A percentile compares a stretch with the other conserved stretches of the same genome.
Conservation (phyloP, 2,888 invertebrate species). For the Eulithis testata region DNA sequence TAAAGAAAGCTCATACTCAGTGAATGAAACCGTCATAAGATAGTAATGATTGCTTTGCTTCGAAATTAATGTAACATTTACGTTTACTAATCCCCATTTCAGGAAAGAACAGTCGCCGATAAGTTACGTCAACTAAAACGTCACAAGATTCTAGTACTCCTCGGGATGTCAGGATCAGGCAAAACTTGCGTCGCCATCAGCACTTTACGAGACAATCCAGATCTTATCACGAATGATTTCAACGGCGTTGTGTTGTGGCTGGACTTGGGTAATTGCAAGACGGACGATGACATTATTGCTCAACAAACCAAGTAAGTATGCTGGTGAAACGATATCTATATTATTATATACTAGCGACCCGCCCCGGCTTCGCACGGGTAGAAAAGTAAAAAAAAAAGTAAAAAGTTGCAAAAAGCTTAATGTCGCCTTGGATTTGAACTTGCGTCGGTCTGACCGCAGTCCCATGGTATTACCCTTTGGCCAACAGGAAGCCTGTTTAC, state of each 20-base stretch:
- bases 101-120: conserved; percentile 80
- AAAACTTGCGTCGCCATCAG: conserved; percentile 88
- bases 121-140: conserved; percentile 75
- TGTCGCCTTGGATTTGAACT: too few relatives aligned
- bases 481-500: too few relatives aligned
- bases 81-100: conserved; percentile 29
- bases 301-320: conserved; percentile 73
- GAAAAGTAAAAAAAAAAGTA: too few relatives aligned
- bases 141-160: conserved; percentile 85
- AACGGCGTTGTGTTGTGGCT: conserved; percentile 85
- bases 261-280: conserved; percentile 79
- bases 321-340: not conserved
- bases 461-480: too few relatives aligned
- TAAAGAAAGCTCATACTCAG: not conserved
- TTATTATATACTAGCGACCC: too few relatives aligned
- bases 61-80: too few relatives aligned
- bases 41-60: too few relatives aligned
- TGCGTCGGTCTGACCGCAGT: too few relatives aligned
- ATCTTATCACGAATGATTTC: conserved; percentile 80
- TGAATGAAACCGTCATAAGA: too few relatives aligned
- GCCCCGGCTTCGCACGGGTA: too few relatives aligned
- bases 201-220: conserved; percentile 80
- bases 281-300: conserved; percentile 75
- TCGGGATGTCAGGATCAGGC: conserved; percentile 91
- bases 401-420: too few relatives aligned